Conservation (phyloP, 2,797 vertebrate genomes). For the Cichlasoma orientale region DNA sequence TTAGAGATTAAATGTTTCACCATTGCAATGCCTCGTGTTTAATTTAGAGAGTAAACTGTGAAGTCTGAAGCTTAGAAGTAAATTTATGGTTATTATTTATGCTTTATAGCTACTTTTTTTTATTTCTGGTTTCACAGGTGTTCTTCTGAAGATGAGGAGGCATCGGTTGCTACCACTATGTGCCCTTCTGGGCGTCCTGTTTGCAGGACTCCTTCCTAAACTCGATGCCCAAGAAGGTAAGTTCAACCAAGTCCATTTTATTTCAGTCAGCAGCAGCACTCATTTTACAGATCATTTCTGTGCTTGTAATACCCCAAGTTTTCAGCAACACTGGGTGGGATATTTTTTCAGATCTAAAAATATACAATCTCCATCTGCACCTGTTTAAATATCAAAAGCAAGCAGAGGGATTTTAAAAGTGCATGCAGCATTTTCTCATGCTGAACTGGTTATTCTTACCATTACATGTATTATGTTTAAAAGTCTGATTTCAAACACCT, state of each 20-base stretch:
- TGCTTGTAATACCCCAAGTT: constrained; percentile 2
- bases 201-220: constrained; percentile 75
- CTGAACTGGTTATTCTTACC: neutral
- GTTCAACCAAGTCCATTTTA: constrained; percentile 30
- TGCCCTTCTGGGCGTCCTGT: constrained; percentile 82
- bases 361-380: neutral
- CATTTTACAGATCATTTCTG: constrained; percentile 1
- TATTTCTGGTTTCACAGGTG: constrained; percentile 69
- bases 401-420: neutral
- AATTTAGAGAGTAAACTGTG: neutral
- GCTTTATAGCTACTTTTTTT: neutral
- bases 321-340: neutral
- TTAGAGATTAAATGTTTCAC: too few species aligned
- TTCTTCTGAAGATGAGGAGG: constrained; percentile 85
- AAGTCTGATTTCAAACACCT: neutral
- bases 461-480: neutral
- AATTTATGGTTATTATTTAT: neutral
- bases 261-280: neutral
- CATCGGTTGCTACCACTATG: constrained; percentile 74
- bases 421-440: neutral
- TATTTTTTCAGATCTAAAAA: too few species aligned
- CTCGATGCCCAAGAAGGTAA: constrained; percentile 84
- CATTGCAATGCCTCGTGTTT: too few species aligned
- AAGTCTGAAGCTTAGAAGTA: neutral
- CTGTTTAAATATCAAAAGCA: constrained; percentile 1